Evolutionary conservation across 2,113 vertebrate genomes (phyloP).

Genomic region (Macrotis lagotis): DNA sequence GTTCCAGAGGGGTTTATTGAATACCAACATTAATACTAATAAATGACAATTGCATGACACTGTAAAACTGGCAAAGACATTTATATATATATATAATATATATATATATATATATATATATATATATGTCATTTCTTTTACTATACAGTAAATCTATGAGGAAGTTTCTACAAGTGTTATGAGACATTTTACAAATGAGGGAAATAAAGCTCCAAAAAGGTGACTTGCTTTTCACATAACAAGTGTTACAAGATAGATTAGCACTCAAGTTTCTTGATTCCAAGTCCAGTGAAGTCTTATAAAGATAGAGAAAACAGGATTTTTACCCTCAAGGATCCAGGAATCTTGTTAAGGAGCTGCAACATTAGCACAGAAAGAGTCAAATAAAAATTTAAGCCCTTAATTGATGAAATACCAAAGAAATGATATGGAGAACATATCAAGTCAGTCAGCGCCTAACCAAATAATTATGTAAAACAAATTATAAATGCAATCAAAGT

Average conservation of each 20-base stretch:
- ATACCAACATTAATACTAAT: neutral
- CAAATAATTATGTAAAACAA: neutral
- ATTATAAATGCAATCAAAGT: neutral
- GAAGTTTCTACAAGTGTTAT: neutral
- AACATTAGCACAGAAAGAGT: neutral
- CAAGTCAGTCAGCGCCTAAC: neutral
- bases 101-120: neutral
- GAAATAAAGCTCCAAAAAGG: neutral
- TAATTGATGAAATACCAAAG: neutral
- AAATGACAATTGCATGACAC: neutral
- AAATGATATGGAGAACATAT: neutral
- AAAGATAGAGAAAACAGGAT: neutral
- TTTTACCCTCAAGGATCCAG: neutral
- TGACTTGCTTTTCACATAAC: neutral
- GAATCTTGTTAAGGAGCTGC: neutral
- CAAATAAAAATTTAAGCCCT: neutral
- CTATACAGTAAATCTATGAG: neutral
- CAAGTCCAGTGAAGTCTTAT: neutral
- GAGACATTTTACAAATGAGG: constrained; percentile 32
- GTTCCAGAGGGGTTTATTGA: neutral
- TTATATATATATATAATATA: neutral
- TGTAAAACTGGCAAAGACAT: neutral
- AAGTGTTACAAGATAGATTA: neutral
- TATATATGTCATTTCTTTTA: constrained; percentile 41
- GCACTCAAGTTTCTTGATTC: neutral